phyloP scores from a whole-genome alignment of 2,113 vertebrate genomes.

The Mystacornis crossleyi region DNA sequence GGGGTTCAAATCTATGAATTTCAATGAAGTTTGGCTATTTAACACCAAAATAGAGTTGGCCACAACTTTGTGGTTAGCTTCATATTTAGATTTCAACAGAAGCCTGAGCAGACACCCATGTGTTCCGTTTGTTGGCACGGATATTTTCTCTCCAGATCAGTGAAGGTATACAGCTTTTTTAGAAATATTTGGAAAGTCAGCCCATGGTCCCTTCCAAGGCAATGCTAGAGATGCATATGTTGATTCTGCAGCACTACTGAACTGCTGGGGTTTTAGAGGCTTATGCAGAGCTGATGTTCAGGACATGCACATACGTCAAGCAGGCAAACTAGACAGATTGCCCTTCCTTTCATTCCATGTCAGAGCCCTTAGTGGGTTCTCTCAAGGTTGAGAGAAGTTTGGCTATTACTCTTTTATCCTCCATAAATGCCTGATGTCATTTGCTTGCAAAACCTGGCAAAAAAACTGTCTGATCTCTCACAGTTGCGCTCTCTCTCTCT shows the following conservation, averaged over 20 bases:
- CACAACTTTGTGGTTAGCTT: neutral
- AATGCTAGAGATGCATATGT: neutral
- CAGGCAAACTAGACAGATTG: neutral
- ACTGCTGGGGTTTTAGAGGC: slow-evolving; percentile 8
- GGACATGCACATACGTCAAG: neutral
- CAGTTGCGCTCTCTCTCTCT: neutral
- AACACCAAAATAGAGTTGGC: neutral
- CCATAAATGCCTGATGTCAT: neutral
- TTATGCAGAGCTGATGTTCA: neutral
- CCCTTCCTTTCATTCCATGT: neutral
- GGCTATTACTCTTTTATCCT: neutral
- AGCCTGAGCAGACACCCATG: neutral
- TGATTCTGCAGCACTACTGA: neutral
- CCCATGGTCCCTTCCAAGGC: neutral
- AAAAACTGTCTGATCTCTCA: neutral
- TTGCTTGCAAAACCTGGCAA: slow-evolving; percentile 1
- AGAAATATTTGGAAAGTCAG: neutral
- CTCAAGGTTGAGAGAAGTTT: slow-evolving; percentile 17
- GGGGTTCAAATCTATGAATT: neutral
- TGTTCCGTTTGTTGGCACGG: neutral
- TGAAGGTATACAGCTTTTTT: neutral
- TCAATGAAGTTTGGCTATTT: neutral
- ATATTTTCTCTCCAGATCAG: neutral
- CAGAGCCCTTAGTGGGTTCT: slow-evolving; percentile 29
- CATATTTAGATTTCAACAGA: neutral